Evolutionary conservation across 2,797 vertebrate genomes (phyloP).

Genomic region (Hyperoplus lanceolatus): DNA sequence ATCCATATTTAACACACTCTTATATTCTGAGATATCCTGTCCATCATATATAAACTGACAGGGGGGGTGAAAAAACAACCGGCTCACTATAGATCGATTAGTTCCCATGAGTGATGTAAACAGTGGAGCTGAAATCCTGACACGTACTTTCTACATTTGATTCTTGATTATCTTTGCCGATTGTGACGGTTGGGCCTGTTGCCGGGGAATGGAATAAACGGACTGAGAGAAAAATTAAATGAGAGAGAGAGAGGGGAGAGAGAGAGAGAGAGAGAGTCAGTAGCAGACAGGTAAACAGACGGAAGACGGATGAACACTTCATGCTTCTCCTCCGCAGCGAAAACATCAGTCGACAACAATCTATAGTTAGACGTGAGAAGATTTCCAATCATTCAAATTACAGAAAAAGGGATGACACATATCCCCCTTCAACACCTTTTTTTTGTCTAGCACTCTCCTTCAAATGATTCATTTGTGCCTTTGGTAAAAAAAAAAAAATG

Average conservation of each 20-base stretch:
- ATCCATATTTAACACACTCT: background rate
- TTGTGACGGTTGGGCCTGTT: conserved; percentile 43
- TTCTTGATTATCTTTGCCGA: conserved; percentile 53
- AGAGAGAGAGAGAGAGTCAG: conserved; percentile 36
- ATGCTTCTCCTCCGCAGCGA: background rate
- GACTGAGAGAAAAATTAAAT: conserved; percentile 29
- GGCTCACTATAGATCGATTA: conserved; percentile 2
- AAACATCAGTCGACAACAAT: background rate
- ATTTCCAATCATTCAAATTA: background rate
- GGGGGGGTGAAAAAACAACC: conserved; percentile 14
- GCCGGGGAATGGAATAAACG: conserved; percentile 41
- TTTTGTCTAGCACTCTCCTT: background rate
- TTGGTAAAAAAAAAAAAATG: background rate
- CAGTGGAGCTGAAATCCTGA: background rate
- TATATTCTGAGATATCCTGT: conserved; percentile 9
- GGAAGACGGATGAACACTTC: conserved; percentile 21
- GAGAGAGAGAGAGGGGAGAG: conserved; percentile 20
- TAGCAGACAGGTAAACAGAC: conserved; percentile 54
- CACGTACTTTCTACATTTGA: conserved; percentile 41
- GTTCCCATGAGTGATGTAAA: conserved; percentile 17
- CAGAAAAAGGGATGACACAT: background rate
- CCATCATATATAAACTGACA: conserved; percentile 9
- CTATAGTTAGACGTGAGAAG: background rate
- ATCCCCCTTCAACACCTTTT: background rate
- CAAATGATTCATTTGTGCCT: background rate